phyloP scores from a whole-genome alignment of 2,797 vertebrate genomes.

The Leptodactylus fallax region DNA sequence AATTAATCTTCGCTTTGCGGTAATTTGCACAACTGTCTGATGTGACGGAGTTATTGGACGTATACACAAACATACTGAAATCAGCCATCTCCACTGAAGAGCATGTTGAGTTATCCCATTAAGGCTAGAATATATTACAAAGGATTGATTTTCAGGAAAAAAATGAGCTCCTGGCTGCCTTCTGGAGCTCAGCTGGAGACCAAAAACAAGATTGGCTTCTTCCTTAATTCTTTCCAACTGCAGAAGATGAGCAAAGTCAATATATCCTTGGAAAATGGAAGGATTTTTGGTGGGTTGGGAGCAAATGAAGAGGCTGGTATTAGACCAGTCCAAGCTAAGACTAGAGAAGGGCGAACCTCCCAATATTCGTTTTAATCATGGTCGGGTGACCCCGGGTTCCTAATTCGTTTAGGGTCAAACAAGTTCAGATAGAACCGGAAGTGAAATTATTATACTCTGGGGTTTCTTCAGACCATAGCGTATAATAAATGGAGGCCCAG shows the following conservation, averaged over 20 bases:
- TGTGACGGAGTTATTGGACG: constrained; percentile 70
- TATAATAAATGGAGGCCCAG: too few species aligned
- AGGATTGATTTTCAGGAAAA: constrained; percentile 88
- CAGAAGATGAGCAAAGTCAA: constrained; percentile 26
- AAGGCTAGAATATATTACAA: constrained; percentile 90
- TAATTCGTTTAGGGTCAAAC: too few species aligned
- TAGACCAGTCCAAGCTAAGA: too few species aligned
- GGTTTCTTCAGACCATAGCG: too few species aligned
- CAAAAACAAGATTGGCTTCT: constrained; percentile 80
- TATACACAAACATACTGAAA: constrained; percentile 73
- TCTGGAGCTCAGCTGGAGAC: constrained; percentile 79
- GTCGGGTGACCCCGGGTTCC: too few species aligned
- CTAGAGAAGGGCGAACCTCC: too few species aligned
- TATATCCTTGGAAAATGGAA: neutral
- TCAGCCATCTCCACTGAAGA: constrained; percentile 77
- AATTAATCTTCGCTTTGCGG: constrained; percentile 71
- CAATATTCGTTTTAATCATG: too few species aligned
- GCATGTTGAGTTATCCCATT: constrained; percentile 80
- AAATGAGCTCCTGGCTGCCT: constrained; percentile 93
- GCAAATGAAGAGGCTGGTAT: neutral
- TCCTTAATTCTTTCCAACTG: constrained; percentile 63
- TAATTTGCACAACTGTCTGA: constrained; percentile 75
- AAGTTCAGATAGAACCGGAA: too few species aligned
- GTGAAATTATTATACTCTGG: too few species aligned
- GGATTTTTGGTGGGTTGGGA: too few species aligned